phyloP scores from a whole-genome alignment of 2,797 vertebrate genomes.

The Loris lydekkerianus region DNA sequence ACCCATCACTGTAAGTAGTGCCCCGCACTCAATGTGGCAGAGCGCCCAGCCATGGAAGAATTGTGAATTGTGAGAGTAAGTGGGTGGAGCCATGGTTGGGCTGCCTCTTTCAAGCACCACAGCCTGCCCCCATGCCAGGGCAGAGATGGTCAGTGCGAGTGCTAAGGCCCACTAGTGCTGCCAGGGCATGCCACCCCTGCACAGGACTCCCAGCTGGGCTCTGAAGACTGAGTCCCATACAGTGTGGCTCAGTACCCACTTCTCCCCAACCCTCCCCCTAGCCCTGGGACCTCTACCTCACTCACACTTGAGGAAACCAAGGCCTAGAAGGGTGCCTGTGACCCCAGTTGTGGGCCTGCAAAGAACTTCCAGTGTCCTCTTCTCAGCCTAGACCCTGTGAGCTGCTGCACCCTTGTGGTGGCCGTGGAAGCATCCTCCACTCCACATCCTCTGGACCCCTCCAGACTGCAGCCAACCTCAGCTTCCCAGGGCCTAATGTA shows the following conservation, averaged over 20 bases:
- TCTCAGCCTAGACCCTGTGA: neutral
- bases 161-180: neutral
- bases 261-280: neutral
- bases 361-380: neutral
- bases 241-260: fast-evolving
- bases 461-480: neutral
- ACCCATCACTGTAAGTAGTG: fast-evolving
- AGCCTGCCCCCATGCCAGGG: fast-evolving
- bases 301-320: neutral
- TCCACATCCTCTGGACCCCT: fast-evolving
- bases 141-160: neutral
- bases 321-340: neutral
- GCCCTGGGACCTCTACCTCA: neutral
- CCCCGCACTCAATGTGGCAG: neutral
- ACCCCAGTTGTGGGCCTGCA: neutral
- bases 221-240: neutral
- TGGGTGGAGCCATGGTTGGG: neutral
- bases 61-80: neutral
- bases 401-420: slow-evolving; percentile 48
- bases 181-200: neutral
- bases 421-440: neutral
- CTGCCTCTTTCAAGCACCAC: neutral
- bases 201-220: neutral
- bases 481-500: neutral
- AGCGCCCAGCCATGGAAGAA: neutral